Base-by-base conservation (phyloP, 2,888 invertebrate genomes). In the Xestia rhomboidea region DNA sequence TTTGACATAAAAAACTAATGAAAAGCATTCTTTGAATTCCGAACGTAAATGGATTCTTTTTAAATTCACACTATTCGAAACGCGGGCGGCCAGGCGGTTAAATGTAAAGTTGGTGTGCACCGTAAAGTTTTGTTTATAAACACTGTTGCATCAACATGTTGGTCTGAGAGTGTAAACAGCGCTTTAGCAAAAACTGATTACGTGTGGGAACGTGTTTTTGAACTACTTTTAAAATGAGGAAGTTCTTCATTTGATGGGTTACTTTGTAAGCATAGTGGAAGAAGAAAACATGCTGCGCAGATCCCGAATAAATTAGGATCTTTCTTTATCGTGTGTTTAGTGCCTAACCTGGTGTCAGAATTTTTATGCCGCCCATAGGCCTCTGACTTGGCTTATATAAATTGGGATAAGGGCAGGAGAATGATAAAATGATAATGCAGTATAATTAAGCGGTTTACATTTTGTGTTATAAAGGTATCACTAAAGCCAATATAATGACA, bases 1-100 rank as follows among this genome's bases (percentile, higher is more conserved):
- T 69, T 73, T 60, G 67, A 83, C 70, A 70, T 57, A 38, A 73
- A 73, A 84, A 77, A 85, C 76, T 77, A 81, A 77, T 72, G 63
- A 77, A 74, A 72, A 63, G 71, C 82, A 82, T 88, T 88, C 77
- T 57, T 68, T 49, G 49, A 76, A 78, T 87, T 77, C 77, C 80
- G 64, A 81, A 85, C 73, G 44, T 49, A 76, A 87, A 88, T 83
- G 69, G 79, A 82, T 88, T 83, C 69, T 80, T 82, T 86, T 85
- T 73, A 77, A 81, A 82, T 68, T 38, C 68, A 73, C 68, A 78
- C 73, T 74, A 73, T 73, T 82, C 13, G 62, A 24, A 77, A 75
- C 51, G 57, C 46, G 44, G 18, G 18, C 44, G 10, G 1, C 54
- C 46, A 74, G 41, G 21, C 24, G 27, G 27, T 64, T 21, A 18